A percentile compares a stretch with the other conserved stretches of the same genome.
These are phyloP conservation scores for Cynaeus angustus DNA, from an alignment of 2,888 invertebrate species.

Conservation along the genomic window DNA sequence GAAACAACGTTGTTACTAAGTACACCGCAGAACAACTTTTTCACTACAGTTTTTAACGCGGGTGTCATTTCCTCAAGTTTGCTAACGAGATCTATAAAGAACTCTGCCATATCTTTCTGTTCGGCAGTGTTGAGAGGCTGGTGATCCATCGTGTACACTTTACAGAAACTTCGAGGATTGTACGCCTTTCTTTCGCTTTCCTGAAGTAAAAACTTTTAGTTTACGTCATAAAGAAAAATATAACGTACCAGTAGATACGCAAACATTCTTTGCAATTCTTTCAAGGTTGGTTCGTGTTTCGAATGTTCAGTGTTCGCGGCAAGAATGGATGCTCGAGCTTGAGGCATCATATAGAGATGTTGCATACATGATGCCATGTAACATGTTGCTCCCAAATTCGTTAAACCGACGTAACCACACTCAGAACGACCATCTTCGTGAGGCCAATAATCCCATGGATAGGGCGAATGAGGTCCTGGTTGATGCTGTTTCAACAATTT, in stretches of 20 bases:
- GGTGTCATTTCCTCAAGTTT: constrained; percentile 97
- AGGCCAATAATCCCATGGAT: constrained; percentile 99
- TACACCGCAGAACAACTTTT: constrained; percentile 93
- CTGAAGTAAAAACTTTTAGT: constrained; percentile 66
- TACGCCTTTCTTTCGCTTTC: constrained; percentile 97
- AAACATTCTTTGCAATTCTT: constrained; percentile 95
- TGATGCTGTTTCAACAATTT: constrained; percentile 91
- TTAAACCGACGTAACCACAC: constrained; percentile 95
- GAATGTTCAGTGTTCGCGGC: constrained; percentile 81
- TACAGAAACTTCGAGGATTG: constrained; percentile 95
- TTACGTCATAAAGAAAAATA: constrained; percentile 1
- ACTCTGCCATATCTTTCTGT: constrained; percentile 98
- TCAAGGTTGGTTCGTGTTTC: constrained; percentile 87
- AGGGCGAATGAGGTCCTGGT: constrained; percentile 84
- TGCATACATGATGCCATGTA: constrained; percentile 99
- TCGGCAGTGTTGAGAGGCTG: constrained; percentile 96
- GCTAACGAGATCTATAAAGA: constrained; percentile 96
- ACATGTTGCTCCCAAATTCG: constrained; percentile 96
- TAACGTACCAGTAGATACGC: constrained; percentile 85
- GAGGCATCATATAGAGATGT: constrained; percentile 98
- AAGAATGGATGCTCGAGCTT: constrained; percentile 89
- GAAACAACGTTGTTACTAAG: constrained; percentile 97
- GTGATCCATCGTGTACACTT: constrained; percentile 97
- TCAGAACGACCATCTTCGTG: constrained; percentile 95
- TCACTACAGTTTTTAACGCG: constrained; percentile 90